Evolutionary conservation across 2,113 vertebrate genomes (phyloP), one percentile per base, ranked within the genome.

Genomic region (Ondatra zibethicus): DNA sequence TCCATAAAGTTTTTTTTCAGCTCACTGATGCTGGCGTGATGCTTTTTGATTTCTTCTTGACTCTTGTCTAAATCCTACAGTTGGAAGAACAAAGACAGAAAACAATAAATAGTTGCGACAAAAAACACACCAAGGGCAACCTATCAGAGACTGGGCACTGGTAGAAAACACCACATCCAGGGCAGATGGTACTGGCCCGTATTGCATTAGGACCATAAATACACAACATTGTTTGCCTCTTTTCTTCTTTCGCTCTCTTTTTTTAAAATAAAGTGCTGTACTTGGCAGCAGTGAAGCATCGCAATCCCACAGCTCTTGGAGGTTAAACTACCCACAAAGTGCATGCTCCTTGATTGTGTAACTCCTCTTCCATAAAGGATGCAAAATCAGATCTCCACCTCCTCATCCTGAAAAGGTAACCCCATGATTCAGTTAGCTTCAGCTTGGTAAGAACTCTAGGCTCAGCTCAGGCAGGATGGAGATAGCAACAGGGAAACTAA

Each of bases 1-100:
- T 99, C 99, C 99, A 99, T 99, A 93, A 99, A 99, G 96, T 99
- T 99, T 98, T 99, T 99, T 98, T 99, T 99, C 87, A 99, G 93
- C 97, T 99, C 99, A 58, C 99, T 99, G 98, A 99, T 99, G 97
- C 99, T 99, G 86, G 99, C 99, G 72, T 99, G 99, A 97, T 99
- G 99, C 92, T 99, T 99, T 99, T 99, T 99, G 42, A 99, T 99
- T 97, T 99, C 99, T 36, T 99, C 99, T 96, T 99, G 99, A 96
- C 99, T 99, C 98, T 99, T 99, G 96, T 99, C 99, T 98, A 99
- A 97, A 97, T 99, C 99, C 99, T 99, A 97, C 1, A 90, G 97
- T 98, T 65, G 76, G 92, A 97, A 97, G 97, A 95, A 97, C 63
- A 97, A 96, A 98, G 89, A 2, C 77, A 29, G 92, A 96, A 91